A percentile compares a stretch with the other conserved stretches of the same genome.
Evolutionary conservation across 1,140 invertebrate species (phyloP).

Genomic region (Diachasma alloeum): DNA sequence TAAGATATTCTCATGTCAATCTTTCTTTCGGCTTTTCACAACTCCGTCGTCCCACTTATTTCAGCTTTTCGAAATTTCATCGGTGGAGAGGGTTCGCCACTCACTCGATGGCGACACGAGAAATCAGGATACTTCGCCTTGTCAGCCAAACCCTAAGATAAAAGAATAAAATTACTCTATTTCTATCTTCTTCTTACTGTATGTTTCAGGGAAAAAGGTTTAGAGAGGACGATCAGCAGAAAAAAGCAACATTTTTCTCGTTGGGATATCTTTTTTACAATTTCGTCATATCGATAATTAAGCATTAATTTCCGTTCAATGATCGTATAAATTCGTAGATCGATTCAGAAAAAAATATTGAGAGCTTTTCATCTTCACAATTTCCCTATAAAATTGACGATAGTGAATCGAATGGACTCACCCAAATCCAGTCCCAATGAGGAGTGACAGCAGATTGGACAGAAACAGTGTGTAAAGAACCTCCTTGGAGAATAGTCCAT

Average conservation of each 20-base stretch:
- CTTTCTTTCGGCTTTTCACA: background rate
- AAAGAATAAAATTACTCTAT: slow-evolving; percentile 28
- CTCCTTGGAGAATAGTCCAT: slow-evolving; percentile 86
- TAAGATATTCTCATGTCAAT: slow-evolving; percentile 5
- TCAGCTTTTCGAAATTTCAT: background rate
- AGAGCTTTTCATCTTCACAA: too few relatives aligned
- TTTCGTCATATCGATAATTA: too few relatives aligned
- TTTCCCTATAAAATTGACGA: too few relatives aligned
- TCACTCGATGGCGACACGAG: slow-evolving; percentile 71
- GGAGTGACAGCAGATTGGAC: slow-evolving; percentile 87
- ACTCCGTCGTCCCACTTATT: background rate
- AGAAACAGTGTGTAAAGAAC: slow-evolving; percentile 89
- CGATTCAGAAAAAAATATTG: too few relatives aligned
- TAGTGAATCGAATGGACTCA: slow-evolving; percentile 54
- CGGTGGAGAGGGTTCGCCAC: background rate
- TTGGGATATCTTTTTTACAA: too few relatives aligned
- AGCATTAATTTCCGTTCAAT: too few relatives aligned
- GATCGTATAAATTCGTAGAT: too few relatives aligned
- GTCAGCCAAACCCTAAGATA: slow-evolving; percentile 72
- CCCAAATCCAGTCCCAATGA: slow-evolving; percentile 91
- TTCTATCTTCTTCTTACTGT: too few relatives aligned
- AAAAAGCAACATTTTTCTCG: too few relatives aligned
- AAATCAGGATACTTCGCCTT: slow-evolving; percentile 72
- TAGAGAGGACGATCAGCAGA: too few relatives aligned
- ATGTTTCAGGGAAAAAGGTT: too few relatives aligned